phyloP scores from a whole-genome alignment of 1,140 invertebrate species.

The Dendrolimus kikuchii region DNA sequence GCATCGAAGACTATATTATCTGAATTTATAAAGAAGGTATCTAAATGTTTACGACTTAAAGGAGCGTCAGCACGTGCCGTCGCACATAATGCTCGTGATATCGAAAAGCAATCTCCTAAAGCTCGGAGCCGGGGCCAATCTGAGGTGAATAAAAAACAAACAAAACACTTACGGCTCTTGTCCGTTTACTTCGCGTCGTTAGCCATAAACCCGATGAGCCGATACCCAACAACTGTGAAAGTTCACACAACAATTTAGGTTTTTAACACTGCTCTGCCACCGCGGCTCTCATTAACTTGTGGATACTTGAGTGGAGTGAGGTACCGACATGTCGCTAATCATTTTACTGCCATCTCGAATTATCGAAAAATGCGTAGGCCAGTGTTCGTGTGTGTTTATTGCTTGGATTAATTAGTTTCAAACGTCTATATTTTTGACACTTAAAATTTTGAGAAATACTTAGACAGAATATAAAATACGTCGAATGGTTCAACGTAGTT shows the following conservation, averaged over 20 bases:
- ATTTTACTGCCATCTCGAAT: conserved; percentile 52
- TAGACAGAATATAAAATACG: too few species aligned
- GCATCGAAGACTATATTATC: background rate
- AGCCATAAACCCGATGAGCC: conserved; percentile 39
- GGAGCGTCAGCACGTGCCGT: conserved; percentile 41
- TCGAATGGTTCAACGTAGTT: too few species aligned
- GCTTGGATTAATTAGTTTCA: too few species aligned
- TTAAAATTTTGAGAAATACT: too few species aligned
- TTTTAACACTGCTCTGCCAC: conserved; percentile 62
- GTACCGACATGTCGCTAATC: conserved; percentile 40
- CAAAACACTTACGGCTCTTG: conserved; percentile 28
- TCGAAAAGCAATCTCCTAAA: conserved; percentile 24
- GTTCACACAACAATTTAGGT: conserved; percentile 67
- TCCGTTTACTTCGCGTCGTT: conserved; percentile 38
- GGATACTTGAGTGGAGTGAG: conserved; percentile 13
- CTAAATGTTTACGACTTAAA: conserved; percentile 9
- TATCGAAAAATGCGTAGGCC: conserved; percentile 18
- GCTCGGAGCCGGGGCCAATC: conserved; percentile 24
- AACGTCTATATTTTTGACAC: too few species aligned
- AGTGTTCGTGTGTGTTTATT: background rate
- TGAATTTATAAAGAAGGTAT: background rate
- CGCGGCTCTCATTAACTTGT: conserved; percentile 48
- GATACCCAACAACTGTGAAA: conserved; percentile 59
- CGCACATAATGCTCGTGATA: conserved; percentile 33
- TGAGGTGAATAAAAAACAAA: conserved; percentile 18